Evolutionary conservation across 2,888 invertebrate species (phyloP).

Genomic region (Autographa gamma): DNA sequence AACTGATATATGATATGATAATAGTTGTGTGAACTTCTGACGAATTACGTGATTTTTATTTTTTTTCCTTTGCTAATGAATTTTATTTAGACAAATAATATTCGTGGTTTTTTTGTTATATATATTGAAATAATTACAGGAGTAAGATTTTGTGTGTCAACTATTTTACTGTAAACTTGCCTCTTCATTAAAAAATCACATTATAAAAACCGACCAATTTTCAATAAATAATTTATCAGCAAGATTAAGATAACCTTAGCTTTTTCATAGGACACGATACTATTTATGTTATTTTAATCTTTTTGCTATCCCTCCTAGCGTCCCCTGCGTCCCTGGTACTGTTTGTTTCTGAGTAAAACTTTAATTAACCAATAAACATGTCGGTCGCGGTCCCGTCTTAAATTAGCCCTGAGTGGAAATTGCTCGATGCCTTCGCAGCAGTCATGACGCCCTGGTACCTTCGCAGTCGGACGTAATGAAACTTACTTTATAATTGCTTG

Average conservation of each 20-base stretch:
- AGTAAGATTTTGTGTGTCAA: no score
- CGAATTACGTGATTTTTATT: no score
- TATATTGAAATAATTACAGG: no score
- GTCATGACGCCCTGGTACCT: conserved; percentile 64
- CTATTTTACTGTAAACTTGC: no score
- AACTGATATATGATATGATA: no score
- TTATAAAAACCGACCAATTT: no score
- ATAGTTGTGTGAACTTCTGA: no score
- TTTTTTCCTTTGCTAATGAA: no score
- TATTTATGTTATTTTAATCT: conserved; percentile 13
- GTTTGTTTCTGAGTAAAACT: conserved; percentile 87
- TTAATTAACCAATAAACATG: conserved; percentile 89
- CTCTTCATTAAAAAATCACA: no score
- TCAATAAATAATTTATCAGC: no score
- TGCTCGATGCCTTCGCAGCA: conserved; percentile 64
- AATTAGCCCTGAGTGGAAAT: conserved; percentile 77
- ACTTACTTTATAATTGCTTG: conserved; percentile 61
- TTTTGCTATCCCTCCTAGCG: conserved; percentile 68
- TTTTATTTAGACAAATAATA: no score
- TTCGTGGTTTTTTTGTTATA: no score
- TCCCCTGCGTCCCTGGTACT: conserved; percentile 68
- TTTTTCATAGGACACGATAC: background rate
- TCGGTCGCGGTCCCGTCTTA: conserved; percentile 82
- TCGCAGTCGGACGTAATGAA: conserved; percentile 53
- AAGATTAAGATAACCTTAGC: background rate